phyloP scores from a whole-genome alignment of 2,113 vertebrate genomes.

The Jacana jacana region DNA sequence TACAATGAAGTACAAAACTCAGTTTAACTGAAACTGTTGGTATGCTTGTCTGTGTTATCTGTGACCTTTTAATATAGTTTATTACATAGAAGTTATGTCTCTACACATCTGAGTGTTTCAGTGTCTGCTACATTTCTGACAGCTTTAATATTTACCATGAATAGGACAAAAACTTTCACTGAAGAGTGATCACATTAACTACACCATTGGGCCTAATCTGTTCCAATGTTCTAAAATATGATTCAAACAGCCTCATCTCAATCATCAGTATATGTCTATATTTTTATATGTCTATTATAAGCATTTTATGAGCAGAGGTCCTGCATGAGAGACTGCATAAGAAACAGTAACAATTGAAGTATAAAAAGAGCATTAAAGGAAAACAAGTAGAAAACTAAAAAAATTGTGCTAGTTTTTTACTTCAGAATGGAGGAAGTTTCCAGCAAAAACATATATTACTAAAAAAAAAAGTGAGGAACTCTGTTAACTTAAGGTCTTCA shows the following conservation, averaged over 20 bases:
- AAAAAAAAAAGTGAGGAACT: background rate
- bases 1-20: background rate
- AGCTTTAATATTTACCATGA: background rate
- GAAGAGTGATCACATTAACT: background rate
- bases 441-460: background rate
- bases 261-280: background rate
- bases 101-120: background rate
- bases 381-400: background rate
- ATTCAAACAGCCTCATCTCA: background rate
- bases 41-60: background rate
- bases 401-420: too few relatives aligned
- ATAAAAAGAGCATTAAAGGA: background rate
- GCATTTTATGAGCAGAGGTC: background rate
- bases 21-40: background rate
- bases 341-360: background rate
- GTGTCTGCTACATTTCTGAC: background rate
- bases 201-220: background rate
- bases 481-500: background rate
- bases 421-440: background rate
- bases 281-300: background rate
- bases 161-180: background rate
- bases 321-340: background rate
- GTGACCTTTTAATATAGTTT: background rate
- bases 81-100: background rate
- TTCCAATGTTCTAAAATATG: background rate